phyloP scores from a whole-genome alignment of 2,113 vertebrate genomes.

The Thamnophis sirtalis region DNA sequence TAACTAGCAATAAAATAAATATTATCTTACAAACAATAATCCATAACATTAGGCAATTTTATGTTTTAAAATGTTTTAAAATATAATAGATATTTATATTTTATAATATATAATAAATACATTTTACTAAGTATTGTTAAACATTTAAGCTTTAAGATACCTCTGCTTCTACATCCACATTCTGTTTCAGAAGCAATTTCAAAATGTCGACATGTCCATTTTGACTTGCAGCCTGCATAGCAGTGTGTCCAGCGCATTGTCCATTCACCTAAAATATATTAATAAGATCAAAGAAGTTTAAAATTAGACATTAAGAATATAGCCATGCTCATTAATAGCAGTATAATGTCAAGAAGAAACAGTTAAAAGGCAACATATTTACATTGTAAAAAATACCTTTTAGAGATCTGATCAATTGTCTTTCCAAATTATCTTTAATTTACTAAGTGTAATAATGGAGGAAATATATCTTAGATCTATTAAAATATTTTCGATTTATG shows the following conservation, averaged over 20 bases:
- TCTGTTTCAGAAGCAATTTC: slow-evolving; percentile 96
- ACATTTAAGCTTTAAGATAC: slow-evolving; percentile 62
- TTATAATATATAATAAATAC: neutral
- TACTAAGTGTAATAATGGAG: neutral
- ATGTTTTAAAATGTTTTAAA: neutral
- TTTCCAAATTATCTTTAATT: neutral
- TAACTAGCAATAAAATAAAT: neutral
- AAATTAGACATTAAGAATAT: slow-evolving; percentile 7
- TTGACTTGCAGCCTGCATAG: slow-evolving; percentile 98
- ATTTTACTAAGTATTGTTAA: neutral
- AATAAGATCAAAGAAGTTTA: slow-evolving; percentile 26
- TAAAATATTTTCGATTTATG: neutral
- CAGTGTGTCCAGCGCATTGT: slow-evolving; percentile 97
- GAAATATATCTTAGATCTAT: neutral
- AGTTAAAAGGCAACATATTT: neutral
- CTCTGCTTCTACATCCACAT: slow-evolving; percentile 97
- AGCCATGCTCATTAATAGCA: neutral
- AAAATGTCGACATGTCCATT: slow-evolving; percentile 97
- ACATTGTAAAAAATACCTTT: neutral
- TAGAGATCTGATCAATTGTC: neutral
- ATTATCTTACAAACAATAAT: neutral
- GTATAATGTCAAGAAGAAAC: neutral
- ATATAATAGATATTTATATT: neutral
- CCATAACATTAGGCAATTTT: neutral
- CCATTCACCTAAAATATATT: slow-evolving; percentile 85